Conservation (phyloP, 2,888 invertebrate genomes). For the Xylocampa areola region DNA sequence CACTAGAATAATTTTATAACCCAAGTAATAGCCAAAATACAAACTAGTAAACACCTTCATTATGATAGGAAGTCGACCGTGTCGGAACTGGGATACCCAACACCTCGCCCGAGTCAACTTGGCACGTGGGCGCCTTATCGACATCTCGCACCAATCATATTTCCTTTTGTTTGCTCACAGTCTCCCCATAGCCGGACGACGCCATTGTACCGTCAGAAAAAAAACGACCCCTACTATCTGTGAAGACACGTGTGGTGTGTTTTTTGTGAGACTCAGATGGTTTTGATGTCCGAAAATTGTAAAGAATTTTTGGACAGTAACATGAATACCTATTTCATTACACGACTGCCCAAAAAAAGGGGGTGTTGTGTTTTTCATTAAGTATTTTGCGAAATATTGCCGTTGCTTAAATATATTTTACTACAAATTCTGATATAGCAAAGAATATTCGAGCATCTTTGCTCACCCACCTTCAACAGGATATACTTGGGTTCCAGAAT, state of each 20-base stretch:
- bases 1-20: no score
- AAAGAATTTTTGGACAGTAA: no score
- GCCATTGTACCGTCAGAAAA: conserved; percentile 67
- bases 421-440: no score
- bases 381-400: no score
- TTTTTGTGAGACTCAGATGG: not conserved
- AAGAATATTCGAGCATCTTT: no score
- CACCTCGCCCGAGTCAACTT: conserved; percentile 43
- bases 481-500: no score
- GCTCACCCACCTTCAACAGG: no score
- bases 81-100: conserved; percentile 38
- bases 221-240: conserved; percentile 46
- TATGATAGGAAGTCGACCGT: conserved; percentile 19
- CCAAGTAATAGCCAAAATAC: conserved; percentile 8
- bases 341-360: no score
- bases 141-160: conserved; percentile 79
- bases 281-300: no score
- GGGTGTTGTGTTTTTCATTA: no score
- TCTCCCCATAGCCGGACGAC: conserved; percentile 73
- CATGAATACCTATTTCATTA: no score
- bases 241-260: not conserved
- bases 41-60: conserved; percentile 30
- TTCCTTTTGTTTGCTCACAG: conserved; percentile 80
- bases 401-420: no score
- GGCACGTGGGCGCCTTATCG: conserved; percentile 70